phyloP scores from a whole-genome alignment of 2,797 vertebrate species.

The Gorsachius magnificus region DNA sequence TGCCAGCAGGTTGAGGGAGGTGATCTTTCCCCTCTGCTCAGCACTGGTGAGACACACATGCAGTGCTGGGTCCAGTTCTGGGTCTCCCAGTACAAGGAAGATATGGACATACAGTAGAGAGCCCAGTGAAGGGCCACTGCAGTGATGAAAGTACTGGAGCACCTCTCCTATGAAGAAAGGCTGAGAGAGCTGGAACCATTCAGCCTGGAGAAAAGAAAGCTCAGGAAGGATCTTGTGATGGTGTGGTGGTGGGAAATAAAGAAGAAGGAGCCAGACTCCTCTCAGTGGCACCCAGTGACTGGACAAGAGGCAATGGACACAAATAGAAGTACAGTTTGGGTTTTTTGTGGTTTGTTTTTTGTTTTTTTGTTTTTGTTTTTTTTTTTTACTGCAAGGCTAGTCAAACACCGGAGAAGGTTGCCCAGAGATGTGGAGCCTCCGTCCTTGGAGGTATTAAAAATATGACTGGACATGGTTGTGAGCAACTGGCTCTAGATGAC shows the following conservation, averaged over 20 bases:
- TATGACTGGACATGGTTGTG: rapidly evolving
- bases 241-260: not conserved
- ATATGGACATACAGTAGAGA: not conserved
- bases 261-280: not conserved
- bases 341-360: not conserved
- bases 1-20: not conserved
- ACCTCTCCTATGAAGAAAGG: not conserved
- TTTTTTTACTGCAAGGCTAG: not conserved
- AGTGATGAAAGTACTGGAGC: not conserved
- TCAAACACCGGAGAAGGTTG: not conserved
- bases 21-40: not conserved
- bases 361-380: too few species aligned
- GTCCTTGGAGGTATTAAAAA: not conserved
- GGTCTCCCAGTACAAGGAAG: not conserved
- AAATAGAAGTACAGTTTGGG: not conserved
- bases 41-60: not conserved
- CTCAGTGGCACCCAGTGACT: not conserved
- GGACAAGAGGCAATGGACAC: not conserved
- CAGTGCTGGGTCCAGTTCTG: not conserved
- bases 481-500: not conserved
- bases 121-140: not conserved
- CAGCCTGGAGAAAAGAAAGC: not conserved
- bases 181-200: not conserved
- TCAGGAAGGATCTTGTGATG: not conserved
- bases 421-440: not conserved